Conservation (phyloP, 2,888 invertebrate genomes). For the Apamea anceps region DNA sequence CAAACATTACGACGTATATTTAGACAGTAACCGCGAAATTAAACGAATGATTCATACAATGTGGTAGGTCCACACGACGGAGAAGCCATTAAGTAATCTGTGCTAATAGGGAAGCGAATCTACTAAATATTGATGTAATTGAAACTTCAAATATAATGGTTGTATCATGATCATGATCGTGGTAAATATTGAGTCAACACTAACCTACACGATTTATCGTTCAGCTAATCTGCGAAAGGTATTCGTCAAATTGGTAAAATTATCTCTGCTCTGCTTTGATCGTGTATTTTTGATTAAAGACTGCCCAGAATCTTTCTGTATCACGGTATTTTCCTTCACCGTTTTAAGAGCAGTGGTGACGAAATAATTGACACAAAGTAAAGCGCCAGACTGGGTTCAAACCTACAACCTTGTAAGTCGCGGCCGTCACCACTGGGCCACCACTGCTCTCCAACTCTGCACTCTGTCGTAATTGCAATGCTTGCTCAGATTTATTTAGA, state of each 20-base stretch:
- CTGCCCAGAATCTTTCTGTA: not conserved
- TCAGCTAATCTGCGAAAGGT: not conserved
- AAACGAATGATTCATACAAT: slow-evolving; percentile 22
- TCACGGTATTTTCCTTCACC: too few relatives aligned
- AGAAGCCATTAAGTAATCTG: not conserved
- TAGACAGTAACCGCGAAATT: slow-evolving; percentile 24
- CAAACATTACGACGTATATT: slow-evolving; percentile 39
- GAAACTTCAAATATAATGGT: slow-evolving; percentile 31
- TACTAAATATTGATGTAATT: slow-evolving; percentile 21
- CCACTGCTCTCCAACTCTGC: too few relatives aligned
- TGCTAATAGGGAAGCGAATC: slow-evolving; percentile 22
- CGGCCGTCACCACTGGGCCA: too few relatives aligned
- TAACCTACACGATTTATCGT: not conserved
- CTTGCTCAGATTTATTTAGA: not conserved
- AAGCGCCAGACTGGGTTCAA: too few relatives aligned
- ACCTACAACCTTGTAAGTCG: too few relatives aligned
- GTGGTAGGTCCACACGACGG: not conserved
- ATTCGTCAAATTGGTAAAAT: not conserved
- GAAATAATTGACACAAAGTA: too few relatives aligned
- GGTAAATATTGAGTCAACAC: slow-evolving; percentile 22
- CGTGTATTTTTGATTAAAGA: not conserved
- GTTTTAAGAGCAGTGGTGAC: too few relatives aligned
- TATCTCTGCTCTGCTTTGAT: not conserved
- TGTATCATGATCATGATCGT: slow-evolving; percentile 25
- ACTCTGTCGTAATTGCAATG: not conserved